Evolutionary conservation across 2,888 invertebrate genomes (phyloP), one percentile per base, ranked within the genome.

Genomic region (Azorinus chamasolen): DNA sequence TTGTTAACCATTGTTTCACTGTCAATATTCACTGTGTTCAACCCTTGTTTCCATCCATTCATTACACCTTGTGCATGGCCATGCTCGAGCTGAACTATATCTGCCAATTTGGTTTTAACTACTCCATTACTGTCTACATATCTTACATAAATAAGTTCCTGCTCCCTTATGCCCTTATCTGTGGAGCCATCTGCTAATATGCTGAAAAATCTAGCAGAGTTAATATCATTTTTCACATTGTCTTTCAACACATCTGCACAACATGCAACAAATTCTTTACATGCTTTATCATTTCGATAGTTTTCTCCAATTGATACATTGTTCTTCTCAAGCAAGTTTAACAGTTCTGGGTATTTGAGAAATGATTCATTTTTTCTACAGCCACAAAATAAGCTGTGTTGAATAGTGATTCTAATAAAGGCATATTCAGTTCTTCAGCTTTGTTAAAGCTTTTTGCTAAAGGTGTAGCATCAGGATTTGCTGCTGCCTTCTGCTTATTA

Each of bases 331-430:
- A 32, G 61, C 18, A 70, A 41, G 12, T 62, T 37, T 18, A 54
- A 24, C 22, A 71, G 45, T 25, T 65, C 51, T 70, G 55, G 59
- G 27, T 24, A 76, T 20, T 70, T 61, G 18, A 14, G n/a, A 32
- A 76, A 71, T 22, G 71, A 27, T 18, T 62, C 65, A 41, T n/a
- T n/a, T 48, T 41, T 61, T 76, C 65, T 27, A 12, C 18, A 14
- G 76, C 70, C 32, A 76, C 37, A 20, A 43, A 70, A 27, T 71
- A 76, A 12, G 70, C 61, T 48, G 70, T 76, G 32, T 65, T 76
- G 25, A 76, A 55, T 8, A 64, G 20, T 24, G 54, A 18, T 46
- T 54, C 58, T n/a, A 45, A 45, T 10, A 45, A 45, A 51, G 46
- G n/a, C n/a, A n/a, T n/a, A n/a, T n/a, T n/a, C n/a, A n/a, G n/a